phyloP scores from a whole-genome alignment of 2,113 vertebrate species.

The Pycnonotus jocosus region DNA sequence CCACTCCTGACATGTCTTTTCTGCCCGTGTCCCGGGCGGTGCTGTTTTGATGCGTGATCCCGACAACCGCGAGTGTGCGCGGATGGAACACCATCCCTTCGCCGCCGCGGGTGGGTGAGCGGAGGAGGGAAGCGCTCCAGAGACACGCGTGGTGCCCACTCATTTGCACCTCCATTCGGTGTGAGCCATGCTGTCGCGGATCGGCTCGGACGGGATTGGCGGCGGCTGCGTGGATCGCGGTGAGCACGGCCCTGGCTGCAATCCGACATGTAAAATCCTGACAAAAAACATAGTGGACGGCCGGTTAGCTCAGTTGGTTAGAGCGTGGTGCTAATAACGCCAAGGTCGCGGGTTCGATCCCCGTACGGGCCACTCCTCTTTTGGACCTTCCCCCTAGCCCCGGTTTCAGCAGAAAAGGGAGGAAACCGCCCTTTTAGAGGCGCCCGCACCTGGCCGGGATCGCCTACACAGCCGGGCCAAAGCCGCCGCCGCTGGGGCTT shows the following conservation, averaged over 20 bases:
- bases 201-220: accelerated
- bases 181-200: accelerated
- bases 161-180: accelerated
- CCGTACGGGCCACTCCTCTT: accelerated
- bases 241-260: accelerated
- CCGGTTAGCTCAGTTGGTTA: constrained; percentile 72
- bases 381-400: accelerated
- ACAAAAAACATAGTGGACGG: accelerated
- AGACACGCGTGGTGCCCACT: accelerated
- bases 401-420: accelerated
- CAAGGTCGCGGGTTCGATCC: constrained; percentile 71
- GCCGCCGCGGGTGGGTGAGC: accelerated
- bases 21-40: accelerated
- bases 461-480: accelerated
- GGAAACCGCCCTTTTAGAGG: accelerated
- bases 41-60: accelerated
- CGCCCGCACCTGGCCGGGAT: accelerated
- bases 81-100: accelerated
- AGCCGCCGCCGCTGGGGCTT: accelerated
- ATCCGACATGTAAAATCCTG: accelerated
- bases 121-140: accelerated
- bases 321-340: constrained; percentile 69
- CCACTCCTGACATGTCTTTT: neutral
- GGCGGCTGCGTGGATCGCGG: accelerated
- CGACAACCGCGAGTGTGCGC: accelerated